Base-by-base conservation (phyloP, 1,140 invertebrate species). In the Heliconius hermathena region DNA sequence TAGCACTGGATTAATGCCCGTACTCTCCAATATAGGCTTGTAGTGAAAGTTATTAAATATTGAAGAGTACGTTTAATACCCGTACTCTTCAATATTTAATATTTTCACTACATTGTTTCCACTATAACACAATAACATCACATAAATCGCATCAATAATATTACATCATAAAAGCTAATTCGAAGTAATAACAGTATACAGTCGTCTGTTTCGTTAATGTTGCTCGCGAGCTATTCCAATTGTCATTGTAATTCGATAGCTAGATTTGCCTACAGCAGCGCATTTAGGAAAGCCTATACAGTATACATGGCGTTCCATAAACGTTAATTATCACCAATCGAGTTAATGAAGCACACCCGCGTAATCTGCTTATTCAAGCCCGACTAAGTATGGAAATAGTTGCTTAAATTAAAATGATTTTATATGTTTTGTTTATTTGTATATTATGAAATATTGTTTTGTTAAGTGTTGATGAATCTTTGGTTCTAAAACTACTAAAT, bases 301-400 rank as follows among this genome's bases (percentile, higher is more conserved):
- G 54, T 20, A 52, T 52, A 52, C 49, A 52, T 20, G 54, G 54
- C 54, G 54, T 60, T 60, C n/a, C n/a, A 60, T 60, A 60, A 60
- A 60, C 54, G 54, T 60, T 60, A 60, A 60, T 60, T 60, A 60
- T 60, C n/a, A 60, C 54, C 54, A 60, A 60, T 60, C 54, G 54
- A 60, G 54, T 60, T 60, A 60, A 60, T 60, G 54, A 60, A 60
- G 54, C 54, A 60, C 8, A 60, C n/a, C 1, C n/a, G n/a, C 54
- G n/a, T 60, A 60, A 60, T 60, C 54, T 3, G n/a, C 54, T 60
- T 60, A 60, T 60, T 54, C 8, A 60, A 60, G 54, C 54, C 8
- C 9, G 54, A 20, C 5, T 20, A 38, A 72, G 71, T 72, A 18
- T 38, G n/a, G 3, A 57, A 16, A 57, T 57, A 33, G 54, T 22